Base-by-base conservation (phyloP, 1,140 invertebrate genomes). In the Habropoda laboriosa region DNA sequence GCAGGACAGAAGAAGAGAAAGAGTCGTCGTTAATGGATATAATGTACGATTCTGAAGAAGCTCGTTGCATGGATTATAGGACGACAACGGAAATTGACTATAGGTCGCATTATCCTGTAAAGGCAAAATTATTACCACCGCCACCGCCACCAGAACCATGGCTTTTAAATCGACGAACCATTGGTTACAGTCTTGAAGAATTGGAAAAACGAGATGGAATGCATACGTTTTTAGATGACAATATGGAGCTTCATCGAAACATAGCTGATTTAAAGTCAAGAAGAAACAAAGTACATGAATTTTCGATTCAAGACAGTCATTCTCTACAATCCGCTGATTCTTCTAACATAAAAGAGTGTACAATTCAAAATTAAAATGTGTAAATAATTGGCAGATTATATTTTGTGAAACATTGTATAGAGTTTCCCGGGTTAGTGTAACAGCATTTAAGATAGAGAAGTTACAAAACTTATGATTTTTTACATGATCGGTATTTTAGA, bases 191-290 rank as follows among this genome's bases (percentile, higher is more conserved):
- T 58, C 76, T 60, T 6, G 45, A 89, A 16, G 63, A 79, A 55
- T 78, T 90, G 3, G 81, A 82, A 32, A 85, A 81, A 49, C 64
- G 83, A 35, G 45, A 85, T 21, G 87, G 86, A 1, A 32, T 72
- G 0, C 47, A 70, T 10, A 89, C 66, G 10, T 90, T 89, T 66
- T 58, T 89, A 27, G 88, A 90, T 10, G 88, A 90, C n/a, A 49
- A 88, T 67, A 82, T 90, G 75, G 81, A 88, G 16, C 53, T 86
- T 24, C 79, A 89, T 42, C 32, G 70, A 18, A 79, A 40, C 57
- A 85, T 89, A 77, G 83, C 88, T 6, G 72, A 80, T 0, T 40
- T 88, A 6, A 90, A 89, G 58, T 81, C 73, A n/a, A 66, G 72
- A 61, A 80, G 79, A 12, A 32, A 72, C 3, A 79, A 77, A 49